Conservation (phyloP, 2,888 invertebrate species). For the Quadroppia sp. region DNA sequence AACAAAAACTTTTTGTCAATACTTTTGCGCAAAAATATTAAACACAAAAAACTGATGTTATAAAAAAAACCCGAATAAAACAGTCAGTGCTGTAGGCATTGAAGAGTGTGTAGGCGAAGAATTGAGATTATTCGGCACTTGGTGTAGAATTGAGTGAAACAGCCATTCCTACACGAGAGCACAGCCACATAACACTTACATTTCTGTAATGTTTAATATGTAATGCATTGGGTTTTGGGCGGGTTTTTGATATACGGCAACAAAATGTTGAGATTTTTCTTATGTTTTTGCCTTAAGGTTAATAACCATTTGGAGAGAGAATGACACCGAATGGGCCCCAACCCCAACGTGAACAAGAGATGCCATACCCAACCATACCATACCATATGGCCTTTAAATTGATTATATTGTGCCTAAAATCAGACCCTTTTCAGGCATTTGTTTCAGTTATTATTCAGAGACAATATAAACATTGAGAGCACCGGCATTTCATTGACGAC, state of each 20-base stretch:
- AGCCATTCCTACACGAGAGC: background rate
- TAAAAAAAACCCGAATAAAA: background rate
- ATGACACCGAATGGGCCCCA: background rate
- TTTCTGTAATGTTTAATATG: background rate
- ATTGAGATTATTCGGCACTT: slow-evolving; percentile 2
- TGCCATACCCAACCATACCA: background rate
- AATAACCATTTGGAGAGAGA: slow-evolving; percentile 12
- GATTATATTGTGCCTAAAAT: background rate
- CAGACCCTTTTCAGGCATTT: background rate
- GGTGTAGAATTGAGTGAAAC: background rate
- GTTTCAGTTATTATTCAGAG: background rate
- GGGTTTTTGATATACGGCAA: slow-evolving; percentile 15
- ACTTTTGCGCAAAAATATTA: background rate
- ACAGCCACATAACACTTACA: background rate
- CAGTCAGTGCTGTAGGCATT: slow-evolving; percentile 1
- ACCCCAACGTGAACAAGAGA: too few relatives aligned
- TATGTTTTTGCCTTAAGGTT: background rate
- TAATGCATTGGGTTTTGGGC: background rate
- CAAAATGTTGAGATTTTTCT: background rate
- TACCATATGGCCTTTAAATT: slow-evolving; percentile 14
- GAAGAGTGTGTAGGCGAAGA: background rate
- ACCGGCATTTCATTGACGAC: background rate
- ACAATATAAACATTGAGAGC: slow-evolving; percentile 1
- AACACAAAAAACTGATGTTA: background rate
- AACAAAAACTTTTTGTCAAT: background rate